A percentile compares a stretch with the other conserved stretches of the same genome.
phyloP scores from a whole-genome alignment of 2,113 vertebrate genomes.

The Lanius collurio region DNA sequence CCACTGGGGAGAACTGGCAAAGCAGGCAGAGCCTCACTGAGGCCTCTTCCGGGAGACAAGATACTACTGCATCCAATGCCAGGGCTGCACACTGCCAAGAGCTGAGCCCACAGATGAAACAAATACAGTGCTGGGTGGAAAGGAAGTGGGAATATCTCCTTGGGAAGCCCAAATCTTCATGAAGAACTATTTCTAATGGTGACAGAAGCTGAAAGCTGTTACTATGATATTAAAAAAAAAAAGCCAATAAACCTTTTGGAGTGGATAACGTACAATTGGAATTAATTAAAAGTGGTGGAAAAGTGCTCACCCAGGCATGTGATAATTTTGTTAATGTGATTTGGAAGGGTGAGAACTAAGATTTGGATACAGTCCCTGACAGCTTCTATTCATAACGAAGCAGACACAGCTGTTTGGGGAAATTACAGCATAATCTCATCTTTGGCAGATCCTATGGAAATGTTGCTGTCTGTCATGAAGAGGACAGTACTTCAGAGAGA shows the following conservation, averaged over 20 bases:
- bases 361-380: not conserved
- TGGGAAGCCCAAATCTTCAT: not conserved
- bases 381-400: not conserved
- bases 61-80: not conserved
- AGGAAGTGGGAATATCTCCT: not conserved
- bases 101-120: not conserved
- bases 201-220: not conserved
- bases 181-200: not conserved
- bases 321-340: constrained; percentile 30
- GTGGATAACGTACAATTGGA: not conserved
- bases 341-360: constrained; percentile 25
- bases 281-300: constrained; percentile 4
- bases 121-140: not conserved
- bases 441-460: constrained; percentile 27
- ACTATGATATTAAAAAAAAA: not conserved
- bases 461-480: not conserved
- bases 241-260: not conserved
- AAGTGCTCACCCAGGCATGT: not conserved
- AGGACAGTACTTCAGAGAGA: not conserved
- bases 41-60: not conserved
- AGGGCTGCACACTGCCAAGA: not conserved
- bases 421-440: constrained; percentile 37
- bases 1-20: not conserved
- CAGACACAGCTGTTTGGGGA: constrained; percentile 35
- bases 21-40: not conserved